Percentiles rank a stretch among this genome's conserved stretches.
phyloP scores from a whole-genome alignment of 2,888 invertebrate species.

The Lumbricus terrestris region DNA sequence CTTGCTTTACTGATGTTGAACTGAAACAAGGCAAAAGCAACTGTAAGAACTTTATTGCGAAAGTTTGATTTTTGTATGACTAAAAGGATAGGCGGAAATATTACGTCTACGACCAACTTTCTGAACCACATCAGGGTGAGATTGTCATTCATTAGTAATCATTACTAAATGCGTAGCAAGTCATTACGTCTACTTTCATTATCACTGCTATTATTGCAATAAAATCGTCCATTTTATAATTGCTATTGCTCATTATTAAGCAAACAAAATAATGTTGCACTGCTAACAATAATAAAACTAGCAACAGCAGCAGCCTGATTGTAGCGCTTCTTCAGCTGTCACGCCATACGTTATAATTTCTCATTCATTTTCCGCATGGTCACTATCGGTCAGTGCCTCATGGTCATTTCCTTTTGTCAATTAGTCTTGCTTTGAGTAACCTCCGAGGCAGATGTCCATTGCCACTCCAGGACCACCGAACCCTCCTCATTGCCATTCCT shows the following conservation, averaged over 20 bases:
- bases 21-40: no score
- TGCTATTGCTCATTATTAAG: no score
- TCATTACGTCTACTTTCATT: background rate
- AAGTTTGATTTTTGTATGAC: no score
- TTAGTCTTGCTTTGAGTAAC: conserved; percentile 3
- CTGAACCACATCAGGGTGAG: no score
- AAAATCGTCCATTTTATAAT: no score
- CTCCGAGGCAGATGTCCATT: background rate
- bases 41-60: no score
- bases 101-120: no score
- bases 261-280: background rate
- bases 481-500: background rate
- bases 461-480: background rate
- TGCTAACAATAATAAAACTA: background rate
- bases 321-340: background rate
- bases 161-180: no score
- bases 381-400: background rate
- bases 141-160: no score
- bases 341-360: background rate
- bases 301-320: background rate
- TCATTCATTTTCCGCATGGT: background rate
- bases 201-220: background rate
- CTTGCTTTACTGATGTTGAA: no score
- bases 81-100: no score
- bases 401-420: background rate